Evolutionary conservation across 2,888 invertebrate genomes (phyloP).

Genomic region (Drosophila melanosoma): DNA sequence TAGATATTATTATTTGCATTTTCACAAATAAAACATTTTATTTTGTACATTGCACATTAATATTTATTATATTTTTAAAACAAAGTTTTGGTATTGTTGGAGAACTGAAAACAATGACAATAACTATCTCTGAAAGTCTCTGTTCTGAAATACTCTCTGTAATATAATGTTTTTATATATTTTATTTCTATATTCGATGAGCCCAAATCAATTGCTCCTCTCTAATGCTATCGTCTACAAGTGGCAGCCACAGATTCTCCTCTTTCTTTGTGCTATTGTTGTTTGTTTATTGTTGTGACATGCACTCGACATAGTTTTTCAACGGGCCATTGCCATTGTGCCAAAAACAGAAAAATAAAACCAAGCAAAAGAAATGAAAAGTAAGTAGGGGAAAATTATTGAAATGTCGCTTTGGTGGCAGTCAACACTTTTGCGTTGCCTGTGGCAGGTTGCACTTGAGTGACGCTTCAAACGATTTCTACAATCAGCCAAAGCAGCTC

Average conservation of each 20-base stretch:
- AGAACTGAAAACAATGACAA: neutral
- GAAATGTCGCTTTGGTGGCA: conserved; percentile 47
- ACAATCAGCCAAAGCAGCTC: conserved; percentile 9
- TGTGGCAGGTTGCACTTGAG: conserved; percentile 50
- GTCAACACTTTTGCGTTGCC: conserved; percentile 62
- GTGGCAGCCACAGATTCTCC: conserved; percentile 22
- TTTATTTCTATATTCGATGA: neutral
- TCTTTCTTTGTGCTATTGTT: conserved; percentile 32
- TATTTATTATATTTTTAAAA: neutral
- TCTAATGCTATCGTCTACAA: conserved; percentile 27
- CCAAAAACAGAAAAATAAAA: conserved; percentile 19
- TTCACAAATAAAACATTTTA: neutral
- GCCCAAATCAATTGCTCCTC: conserved; percentile 28
- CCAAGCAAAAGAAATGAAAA: conserved; percentile 1
- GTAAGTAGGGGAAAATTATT: conserved; percentile 29
- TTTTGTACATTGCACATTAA: fast-evolving
- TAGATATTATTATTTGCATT: neutral
- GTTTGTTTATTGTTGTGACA: conserved; percentile 36
- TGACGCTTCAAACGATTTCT: conserved; percentile 22
- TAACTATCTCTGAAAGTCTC: neutral
- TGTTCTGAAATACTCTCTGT: neutral
- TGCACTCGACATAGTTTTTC: conserved; percentile 74
- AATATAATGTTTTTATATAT: neutral
- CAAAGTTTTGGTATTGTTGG: neutral
- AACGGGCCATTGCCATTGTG: conserved; percentile 30